phyloP scores from a whole-genome alignment of 2,797 vertebrate species.

The Myotis findleyi region DNA sequence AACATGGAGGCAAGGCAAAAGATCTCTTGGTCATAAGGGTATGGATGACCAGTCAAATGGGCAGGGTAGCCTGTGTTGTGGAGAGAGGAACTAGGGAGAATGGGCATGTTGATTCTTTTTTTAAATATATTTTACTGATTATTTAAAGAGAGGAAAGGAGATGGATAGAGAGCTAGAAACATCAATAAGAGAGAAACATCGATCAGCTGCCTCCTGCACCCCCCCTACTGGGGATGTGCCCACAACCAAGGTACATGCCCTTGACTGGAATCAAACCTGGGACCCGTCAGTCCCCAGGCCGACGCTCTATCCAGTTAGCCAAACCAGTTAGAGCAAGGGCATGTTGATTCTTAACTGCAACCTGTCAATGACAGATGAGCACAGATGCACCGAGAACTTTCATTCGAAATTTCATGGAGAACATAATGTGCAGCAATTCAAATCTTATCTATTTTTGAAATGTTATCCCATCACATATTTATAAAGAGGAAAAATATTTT shows the following conservation, averaged over 20 bases:
- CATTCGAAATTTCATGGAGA: background rate
- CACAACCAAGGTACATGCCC: too few species aligned
- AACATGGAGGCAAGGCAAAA: background rate
- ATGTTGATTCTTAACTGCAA: background rate
- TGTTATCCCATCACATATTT: conserved; percentile 70
- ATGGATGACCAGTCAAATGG: background rate
- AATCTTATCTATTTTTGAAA: conserved; percentile 68
- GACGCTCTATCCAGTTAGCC: too few species aligned
- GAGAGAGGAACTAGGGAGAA: background rate
- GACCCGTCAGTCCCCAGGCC: too few species aligned
- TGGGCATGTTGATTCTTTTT: background rate
- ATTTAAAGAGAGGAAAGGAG: too few species aligned
- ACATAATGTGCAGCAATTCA: conserved; percentile 2
- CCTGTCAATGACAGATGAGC: background rate
- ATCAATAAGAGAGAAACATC: too few species aligned
- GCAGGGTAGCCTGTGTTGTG: background rate
- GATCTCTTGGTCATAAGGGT: background rate
- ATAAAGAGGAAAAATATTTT: conserved; percentile 63
- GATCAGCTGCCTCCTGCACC: too few species aligned
- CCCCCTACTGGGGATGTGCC: too few species aligned
- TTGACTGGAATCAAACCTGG: too few species aligned
- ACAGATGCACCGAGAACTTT: background rate
- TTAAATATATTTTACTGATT: too few species aligned
- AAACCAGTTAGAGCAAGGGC: too few species aligned
- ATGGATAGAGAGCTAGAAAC: too few species aligned